phyloP scores from a whole-genome alignment of 1,140 invertebrate species.

The Brachionus rubens region DNA sequence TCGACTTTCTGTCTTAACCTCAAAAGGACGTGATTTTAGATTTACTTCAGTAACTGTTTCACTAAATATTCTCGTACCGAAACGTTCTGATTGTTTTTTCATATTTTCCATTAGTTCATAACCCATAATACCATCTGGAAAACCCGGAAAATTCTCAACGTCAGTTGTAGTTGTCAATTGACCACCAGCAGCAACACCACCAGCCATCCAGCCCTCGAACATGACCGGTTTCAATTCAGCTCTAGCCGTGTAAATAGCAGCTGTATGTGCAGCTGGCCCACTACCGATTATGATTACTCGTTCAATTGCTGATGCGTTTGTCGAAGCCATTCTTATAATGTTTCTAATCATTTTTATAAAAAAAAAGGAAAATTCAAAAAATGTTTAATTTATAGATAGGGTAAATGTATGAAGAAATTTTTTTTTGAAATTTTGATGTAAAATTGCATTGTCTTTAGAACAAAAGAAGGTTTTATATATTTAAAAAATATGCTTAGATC shows the following conservation, averaged over 20 bases:
- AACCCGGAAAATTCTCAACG: conserved; percentile 40
- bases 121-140: conserved; percentile 4
- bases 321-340: conserved; percentile 16
- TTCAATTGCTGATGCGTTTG: background rate
- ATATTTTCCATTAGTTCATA: conserved; percentile 38
- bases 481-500: too few relatives aligned
- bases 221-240: conserved; percentile 26
- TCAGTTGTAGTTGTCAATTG: conserved; percentile 14
- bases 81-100: conserved; percentile 24
- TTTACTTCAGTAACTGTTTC: conserved; percentile 2
- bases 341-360: conserved; percentile 41
- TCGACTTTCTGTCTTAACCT: conserved; percentile 11
- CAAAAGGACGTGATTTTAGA: background rate
- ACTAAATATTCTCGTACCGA: conserved; percentile 8
- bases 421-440: too few relatives aligned
- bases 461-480: too few relatives aligned
- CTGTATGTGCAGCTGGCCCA: conserved; percentile 35
- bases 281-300: conserved; percentile 28
- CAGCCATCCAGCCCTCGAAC: conserved; percentile 25
- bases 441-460: too few relatives aligned
- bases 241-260: conserved; percentile 28
- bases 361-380: conserved; percentile 12
- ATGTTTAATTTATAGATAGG: background rate
- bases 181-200: conserved; percentile 29
- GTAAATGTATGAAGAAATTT: background rate